Percentiles rank a stretch among this genome's conserved stretches.
phyloP scores from a whole-genome alignment of 2,113 vertebrate genomes.

The Caranx ignobilis region DNA sequence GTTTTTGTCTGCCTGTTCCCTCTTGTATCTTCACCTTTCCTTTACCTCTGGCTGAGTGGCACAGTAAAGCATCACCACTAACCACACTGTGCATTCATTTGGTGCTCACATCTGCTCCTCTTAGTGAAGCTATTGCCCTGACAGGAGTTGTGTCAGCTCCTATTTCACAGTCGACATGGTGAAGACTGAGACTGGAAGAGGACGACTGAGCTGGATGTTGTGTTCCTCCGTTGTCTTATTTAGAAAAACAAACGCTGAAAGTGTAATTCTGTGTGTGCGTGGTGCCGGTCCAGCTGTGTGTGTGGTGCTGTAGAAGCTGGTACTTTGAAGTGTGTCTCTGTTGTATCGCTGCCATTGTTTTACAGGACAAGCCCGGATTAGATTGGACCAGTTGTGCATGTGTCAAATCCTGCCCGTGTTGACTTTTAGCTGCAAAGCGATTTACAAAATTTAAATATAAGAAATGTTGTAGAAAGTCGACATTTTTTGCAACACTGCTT shows the following conservation, averaged over 20 bases:
- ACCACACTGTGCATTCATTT: constrained; percentile 70
- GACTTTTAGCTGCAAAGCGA: neutral
- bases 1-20: constrained; percentile 25
- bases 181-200: constrained; percentile 32
- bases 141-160: constrained; percentile 31
- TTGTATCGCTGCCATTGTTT: constrained; percentile 8
- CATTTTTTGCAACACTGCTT: neutral
- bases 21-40: constrained; percentile 13
- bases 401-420: neutral
- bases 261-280: constrained; percentile 17
- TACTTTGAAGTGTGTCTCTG: constrained; percentile 1
- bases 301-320: constrained; percentile 10
- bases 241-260: constrained; percentile 9
- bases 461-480: neutral
- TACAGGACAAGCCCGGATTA: neutral
- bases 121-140: constrained; percentile 47
- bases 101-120: constrained; percentile 63
- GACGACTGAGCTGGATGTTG: neutral
- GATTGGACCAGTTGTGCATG: neutral
- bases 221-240: constrained; percentile 28
- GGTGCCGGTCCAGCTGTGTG: neutral
- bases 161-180: constrained; percentile 25
- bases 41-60: constrained; percentile 42
- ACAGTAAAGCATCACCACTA: constrained; percentile 63
- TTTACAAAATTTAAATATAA: constrained; percentile 2